These are phyloP conservation scores for Chloebia gouldiae DNA, from an alignment of 2,113 vertebrate genomes.

Conservation along the genomic window DNA sequence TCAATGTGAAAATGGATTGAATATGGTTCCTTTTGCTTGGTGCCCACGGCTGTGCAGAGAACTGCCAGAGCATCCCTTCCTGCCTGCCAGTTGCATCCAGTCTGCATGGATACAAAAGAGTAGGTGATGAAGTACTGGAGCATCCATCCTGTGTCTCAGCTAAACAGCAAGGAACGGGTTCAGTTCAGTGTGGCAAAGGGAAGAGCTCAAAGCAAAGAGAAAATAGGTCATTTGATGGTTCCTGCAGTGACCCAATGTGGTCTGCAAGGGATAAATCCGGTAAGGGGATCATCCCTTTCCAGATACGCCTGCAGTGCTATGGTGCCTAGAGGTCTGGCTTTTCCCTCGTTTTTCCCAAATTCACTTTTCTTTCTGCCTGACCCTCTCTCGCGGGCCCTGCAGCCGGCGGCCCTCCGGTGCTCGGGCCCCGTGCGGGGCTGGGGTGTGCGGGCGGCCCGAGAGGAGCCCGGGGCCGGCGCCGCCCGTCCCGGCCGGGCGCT, in stretches of 20 bases:
- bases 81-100: too few species aligned
- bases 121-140: accelerated
- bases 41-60: neutral
- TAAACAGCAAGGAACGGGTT: neutral
- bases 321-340: accelerated
- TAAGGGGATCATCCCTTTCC: neutral
- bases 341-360: neutral
- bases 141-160: too few species aligned
- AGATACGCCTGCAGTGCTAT: accelerated
- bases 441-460: neutral
- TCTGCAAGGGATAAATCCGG: neutral
- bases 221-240: neutral
- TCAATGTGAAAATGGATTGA: neutral
- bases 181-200: neutral
- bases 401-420: neutral
- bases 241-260: neutral
- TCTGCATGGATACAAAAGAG: accelerated
- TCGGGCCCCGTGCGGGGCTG: neutral
- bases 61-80: neutral
- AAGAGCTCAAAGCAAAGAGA: neutral
- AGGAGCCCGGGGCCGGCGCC: neutral
- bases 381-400: accelerated
- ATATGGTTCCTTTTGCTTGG: neutral
- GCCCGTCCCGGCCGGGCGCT: neutral
- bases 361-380: neutral